A percentile compares a stretch with the other conserved stretches of the same genome.
phyloP scores from a whole-genome alignment of 1,140 invertebrate genomes.

The Orius laevigatus region DNA sequence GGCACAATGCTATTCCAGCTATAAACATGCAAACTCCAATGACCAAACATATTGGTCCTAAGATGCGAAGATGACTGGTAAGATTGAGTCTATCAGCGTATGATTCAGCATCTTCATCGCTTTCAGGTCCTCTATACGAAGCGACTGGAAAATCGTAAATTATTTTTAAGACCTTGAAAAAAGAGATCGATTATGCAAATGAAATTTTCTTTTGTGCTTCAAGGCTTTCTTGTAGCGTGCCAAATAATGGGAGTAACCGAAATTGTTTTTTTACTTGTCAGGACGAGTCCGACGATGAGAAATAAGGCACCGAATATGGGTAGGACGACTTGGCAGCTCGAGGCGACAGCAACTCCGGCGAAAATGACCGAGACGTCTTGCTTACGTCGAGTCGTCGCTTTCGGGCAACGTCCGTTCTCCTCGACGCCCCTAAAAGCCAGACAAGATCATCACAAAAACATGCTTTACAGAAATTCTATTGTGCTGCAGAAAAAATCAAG shows the following conservation, averaged over 20 bases:
- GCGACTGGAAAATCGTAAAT: conserved; percentile 36
- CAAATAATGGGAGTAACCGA: no score
- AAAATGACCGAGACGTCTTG: conserved; percentile 55
- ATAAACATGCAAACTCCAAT: conserved; percentile 49
- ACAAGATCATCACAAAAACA: not conserved
- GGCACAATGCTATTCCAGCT: conserved; percentile 39
- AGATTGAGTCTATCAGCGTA: conserved; percentile 50
- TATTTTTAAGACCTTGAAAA: conserved; percentile 15
- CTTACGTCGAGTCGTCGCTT: conserved; percentile 39
- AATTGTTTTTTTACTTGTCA: conserved; percentile 45
- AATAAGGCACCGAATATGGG: conserved; percentile 58
- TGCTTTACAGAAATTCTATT: not conserved
- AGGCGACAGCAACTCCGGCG: conserved; percentile 53
- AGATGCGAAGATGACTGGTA: conserved; percentile 50
- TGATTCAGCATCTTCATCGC: conserved; percentile 48
- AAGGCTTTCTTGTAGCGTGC: not conserved
- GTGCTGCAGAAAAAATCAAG: no score
- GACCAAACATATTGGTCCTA: conserved; percentile 53
- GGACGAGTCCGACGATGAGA: conserved; percentile 49
- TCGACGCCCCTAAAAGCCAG: conserved; percentile 1
- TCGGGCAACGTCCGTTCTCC: conserved; percentile 28
- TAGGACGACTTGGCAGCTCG: conserved; percentile 55
- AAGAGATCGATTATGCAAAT: not conserved
- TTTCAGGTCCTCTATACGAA: conserved; percentile 51
- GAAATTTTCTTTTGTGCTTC: not conserved